These are phyloP conservation scores for Polydrusus tereticollis DNA, from an alignment of 2,888 invertebrate genomes.

Conservation along the genomic window DNA sequence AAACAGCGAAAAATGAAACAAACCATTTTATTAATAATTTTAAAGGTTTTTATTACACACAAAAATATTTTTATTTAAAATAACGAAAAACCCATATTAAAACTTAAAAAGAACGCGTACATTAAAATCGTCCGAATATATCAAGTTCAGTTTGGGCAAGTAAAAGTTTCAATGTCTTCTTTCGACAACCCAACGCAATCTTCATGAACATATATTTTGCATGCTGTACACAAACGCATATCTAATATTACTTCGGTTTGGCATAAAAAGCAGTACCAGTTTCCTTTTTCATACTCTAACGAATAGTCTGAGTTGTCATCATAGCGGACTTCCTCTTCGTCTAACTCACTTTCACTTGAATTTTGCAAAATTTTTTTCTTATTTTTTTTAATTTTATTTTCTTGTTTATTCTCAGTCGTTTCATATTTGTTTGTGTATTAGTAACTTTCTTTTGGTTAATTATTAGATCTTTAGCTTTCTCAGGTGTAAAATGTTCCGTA, in stretches of 20 bases:
- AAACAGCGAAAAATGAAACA: too few species aligned
- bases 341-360: background rate
- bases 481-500: too few species aligned
- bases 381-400: background rate
- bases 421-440: background rate
- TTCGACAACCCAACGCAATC: slow-evolving; percentile 5
- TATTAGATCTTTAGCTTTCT: too few species aligned
- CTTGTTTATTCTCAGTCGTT: background rate
- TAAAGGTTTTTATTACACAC: too few species aligned
- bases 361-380: background rate
- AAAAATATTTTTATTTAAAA: too few species aligned
- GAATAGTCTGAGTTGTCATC: background rate
- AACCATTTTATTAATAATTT: too few species aligned
- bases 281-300: background rate
- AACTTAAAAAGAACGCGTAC: too few species aligned
- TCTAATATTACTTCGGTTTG: background rate
- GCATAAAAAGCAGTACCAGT: slow-evolving; percentile 10
- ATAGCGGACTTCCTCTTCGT: background rate
- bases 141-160: background rate
- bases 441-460: too few species aligned
- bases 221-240: slow-evolving; percentile 10
- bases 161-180: slow-evolving; percentile 3
- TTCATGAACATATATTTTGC: slow-evolving; percentile 18
- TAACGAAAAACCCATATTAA: too few species aligned
- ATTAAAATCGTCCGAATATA: too few species aligned